These are phyloP conservation scores for Diceros bicornis DNA, from an alignment of 2,797 vertebrate species.

Conservation along the genomic window DNA sequence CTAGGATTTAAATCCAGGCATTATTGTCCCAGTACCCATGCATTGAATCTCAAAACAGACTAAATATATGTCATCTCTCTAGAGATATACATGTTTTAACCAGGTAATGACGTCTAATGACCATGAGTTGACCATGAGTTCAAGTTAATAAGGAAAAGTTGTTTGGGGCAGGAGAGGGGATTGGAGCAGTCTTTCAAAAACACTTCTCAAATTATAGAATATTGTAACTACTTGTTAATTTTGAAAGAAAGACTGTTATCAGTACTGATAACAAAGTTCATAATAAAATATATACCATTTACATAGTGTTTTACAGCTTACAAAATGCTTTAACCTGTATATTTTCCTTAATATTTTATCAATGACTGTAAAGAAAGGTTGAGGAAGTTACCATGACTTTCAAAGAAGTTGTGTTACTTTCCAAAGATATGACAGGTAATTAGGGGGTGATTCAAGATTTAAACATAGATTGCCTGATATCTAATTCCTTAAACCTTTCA, in stretches of 20 bases:
- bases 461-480: not conserved
- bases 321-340: not conserved
- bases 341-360: conserved; percentile 23
- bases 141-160: not conserved
- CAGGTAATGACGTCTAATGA: not conserved
- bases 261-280: not conserved
- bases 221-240: not conserved
- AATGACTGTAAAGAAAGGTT: not conserved
- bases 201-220: not conserved
- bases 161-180: not conserved
- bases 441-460: not conserved
- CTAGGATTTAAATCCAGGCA: not conserved
- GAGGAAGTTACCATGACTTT: not conserved
- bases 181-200: conserved; percentile 18
- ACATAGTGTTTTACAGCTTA: not conserved
- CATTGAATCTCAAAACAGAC: not conserved
- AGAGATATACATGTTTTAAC: not conserved
- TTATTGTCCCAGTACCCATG: not conserved
- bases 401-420: not conserved
- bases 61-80: not conserved
- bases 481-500: not conserved
- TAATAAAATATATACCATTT: conserved; percentile 6
- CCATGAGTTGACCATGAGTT: not conserved
- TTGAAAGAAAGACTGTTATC: not conserved
- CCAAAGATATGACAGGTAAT: not conserved